Evolutionary conservation across 2,888 invertebrate species (phyloP).

Genomic region (Chrysolina americana): DNA sequence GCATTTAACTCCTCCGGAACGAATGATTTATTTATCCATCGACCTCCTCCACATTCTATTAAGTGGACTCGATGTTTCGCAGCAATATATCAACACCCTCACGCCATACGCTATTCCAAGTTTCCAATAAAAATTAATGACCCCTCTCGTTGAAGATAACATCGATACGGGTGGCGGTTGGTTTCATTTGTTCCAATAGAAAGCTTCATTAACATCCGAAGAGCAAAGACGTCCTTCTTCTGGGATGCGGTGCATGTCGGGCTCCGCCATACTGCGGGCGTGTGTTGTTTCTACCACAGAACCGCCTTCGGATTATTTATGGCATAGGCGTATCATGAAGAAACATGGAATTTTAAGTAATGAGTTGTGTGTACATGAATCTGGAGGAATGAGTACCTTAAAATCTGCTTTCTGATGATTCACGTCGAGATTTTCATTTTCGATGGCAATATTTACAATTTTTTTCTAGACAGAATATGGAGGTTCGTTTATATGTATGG

Average conservation of each 20-base stretch:
- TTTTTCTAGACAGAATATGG: too few species aligned
- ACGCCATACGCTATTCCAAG: neutral
- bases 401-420: too few species aligned
- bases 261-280: slow-evolving; percentile 66
- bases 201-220: slow-evolving; percentile 57
- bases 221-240: slow-evolving; percentile 14
- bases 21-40: too few species aligned
- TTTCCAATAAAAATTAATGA: slow-evolving; percentile 29
- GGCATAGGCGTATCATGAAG: slow-evolving; percentile 41
- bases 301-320: slow-evolving; percentile 64
- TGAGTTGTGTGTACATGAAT: neutral
- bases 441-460: too few species aligned
- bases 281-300: slow-evolving; percentile 63
- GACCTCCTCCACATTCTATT: too few species aligned
- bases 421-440: too few species aligned
- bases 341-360: slow-evolving; percentile 1
- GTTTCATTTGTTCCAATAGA: slow-evolving; percentile 55
- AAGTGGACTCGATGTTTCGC: too few species aligned
- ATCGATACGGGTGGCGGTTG: slow-evolving; percentile 52
- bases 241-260: neutral
- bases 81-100: neutral
- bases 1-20: too few species aligned
- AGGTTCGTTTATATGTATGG: too few species aligned
- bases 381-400: too few species aligned
- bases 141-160: slow-evolving; percentile 39